Evolutionary conservation across 37 sponge, comb jelly and placozoan genomes (phyloP), one percentile per base, ranked within the genome.

Genomic region (Oopsacas minuta): DNA sequence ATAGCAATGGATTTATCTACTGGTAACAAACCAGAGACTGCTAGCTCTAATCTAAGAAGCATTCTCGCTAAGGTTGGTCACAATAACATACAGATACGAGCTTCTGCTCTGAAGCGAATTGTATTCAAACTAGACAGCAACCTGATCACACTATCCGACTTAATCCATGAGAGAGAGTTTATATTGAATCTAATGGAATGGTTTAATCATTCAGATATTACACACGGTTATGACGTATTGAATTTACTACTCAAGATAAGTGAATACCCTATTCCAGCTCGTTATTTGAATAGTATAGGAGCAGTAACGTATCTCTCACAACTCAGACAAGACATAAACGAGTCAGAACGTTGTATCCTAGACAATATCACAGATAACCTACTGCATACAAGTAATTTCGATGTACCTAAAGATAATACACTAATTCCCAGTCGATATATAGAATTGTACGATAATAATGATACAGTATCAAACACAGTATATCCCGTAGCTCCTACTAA

Each of bases 141-240:
- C 75, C 75, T 61, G 75, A 61, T 61, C 75, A 61, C 75, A 7
- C 20, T 61, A 3, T 61, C 75, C 5, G 75, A 61, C 75, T 34
- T 61, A 34, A 61, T 61, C 7, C 75, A 61, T 34, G 75, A 61
- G 22, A 61, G 75, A n/a, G 75, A 61, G 17, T 61, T 61, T n/a
- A 61, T 61, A 32, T 34, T 61, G 32, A 61, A 34, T 61, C 28
- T 61, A n/a, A 61, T 61, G 75, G 75, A 61, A 61, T 61, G 75
- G 75, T 61, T 61, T n/a, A 61, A 61, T 12, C 75, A 61, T 7
- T 3, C 20, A n/a, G 75, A 61, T 3, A n/a, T 61, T 32, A n/a
- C 20, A n/a, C 20, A 61, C 1, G 75, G 28, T 32, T 34, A 61
- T 10, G 75, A 10, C 20, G 75, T 61, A n/a, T n/a, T 61, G 28